These are phyloP conservation scores for Tethya wilhelma DNA, from an alignment of 37 sponge, comb jelly and placozoan genomes.

Conservation along the genomic window DNA sequence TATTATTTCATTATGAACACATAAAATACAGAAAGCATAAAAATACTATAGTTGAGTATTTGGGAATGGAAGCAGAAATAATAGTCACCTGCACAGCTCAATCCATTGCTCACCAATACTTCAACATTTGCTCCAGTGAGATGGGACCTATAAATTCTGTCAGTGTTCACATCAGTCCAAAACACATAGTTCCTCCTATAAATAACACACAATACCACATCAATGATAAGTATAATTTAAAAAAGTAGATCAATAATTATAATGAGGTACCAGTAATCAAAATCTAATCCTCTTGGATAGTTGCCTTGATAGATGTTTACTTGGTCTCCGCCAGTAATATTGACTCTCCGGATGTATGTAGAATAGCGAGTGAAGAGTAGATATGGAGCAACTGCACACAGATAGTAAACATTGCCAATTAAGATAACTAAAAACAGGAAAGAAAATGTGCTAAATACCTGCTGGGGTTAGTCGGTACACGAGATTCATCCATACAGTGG, in stretches of 20 bases:
- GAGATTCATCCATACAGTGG: conserved; percentile 22
- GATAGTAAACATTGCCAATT: background rate
- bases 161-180: conserved; percentile 14
- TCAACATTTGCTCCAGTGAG: conserved; percentile 3
- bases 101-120: background rate
- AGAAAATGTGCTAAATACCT: background rate
- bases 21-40: background rate
- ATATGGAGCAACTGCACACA: conserved; percentile 6
- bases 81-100: conserved; percentile 8
- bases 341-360: background rate
- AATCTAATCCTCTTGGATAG: background rate
- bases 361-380: conserved; percentile 7
- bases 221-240: background rate
- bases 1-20: background rate
- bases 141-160: conserved; percentile 7
- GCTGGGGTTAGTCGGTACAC: conserved; percentile 20
- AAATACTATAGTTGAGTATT: background rate
- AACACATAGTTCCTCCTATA: conserved; percentile 11
- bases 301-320: background rate
- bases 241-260: background rate
- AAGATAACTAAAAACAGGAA: background rate
- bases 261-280: background rate
- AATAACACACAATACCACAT: background rate
- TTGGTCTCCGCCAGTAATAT: conserved; percentile 2
- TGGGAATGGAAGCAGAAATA: no score